Conservation (phyloP, 2,888 invertebrate genomes). For the Litoditis marina region DNA sequence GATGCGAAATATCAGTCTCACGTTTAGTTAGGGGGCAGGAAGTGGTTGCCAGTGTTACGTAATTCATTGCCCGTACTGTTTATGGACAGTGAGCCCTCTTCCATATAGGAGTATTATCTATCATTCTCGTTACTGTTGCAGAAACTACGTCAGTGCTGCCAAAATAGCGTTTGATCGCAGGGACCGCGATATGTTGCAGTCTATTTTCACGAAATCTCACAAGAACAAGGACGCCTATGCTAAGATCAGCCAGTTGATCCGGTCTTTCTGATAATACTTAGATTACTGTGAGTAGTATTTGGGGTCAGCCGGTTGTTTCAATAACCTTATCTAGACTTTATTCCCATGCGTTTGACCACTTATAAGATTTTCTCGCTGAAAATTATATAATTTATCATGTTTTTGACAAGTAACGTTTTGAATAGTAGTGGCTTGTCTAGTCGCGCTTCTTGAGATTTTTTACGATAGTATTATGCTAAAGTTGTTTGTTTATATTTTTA, state of each 20-base stretch:
- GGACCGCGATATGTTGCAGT: conserved; percentile 29
- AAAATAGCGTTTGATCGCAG: conserved; percentile 40
- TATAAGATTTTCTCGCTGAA: no score
- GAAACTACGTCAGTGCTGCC: conserved; percentile 40
- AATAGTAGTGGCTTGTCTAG: no score
- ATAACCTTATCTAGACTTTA: background rate
- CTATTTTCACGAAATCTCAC: conserved; percentile 33
- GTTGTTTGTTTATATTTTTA: no score
- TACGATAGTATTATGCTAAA: no score
- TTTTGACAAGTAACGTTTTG: background rate
- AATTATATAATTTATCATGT: conserved; percentile 2
- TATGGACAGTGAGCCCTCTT: no score
- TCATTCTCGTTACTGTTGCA: conserved; percentile 19
- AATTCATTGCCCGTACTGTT: no score
- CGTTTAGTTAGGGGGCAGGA: no score
- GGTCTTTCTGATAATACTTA: conserved; percentile 12
- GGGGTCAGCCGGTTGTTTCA: background rate
- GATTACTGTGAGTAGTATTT: conserved; percentile 1
- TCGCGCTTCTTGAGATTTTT: no score
- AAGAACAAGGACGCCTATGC: conserved; percentile 24
- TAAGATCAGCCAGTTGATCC: conserved; percentile 17
- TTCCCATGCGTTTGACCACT: conserved; percentile 5
- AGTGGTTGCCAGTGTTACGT: no score
- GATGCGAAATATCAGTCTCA: no score
- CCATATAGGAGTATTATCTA: no score